Base-by-base conservation (phyloP, 2,797 vertebrate species). In the Typhlichthys eigenmanni region DNA sequence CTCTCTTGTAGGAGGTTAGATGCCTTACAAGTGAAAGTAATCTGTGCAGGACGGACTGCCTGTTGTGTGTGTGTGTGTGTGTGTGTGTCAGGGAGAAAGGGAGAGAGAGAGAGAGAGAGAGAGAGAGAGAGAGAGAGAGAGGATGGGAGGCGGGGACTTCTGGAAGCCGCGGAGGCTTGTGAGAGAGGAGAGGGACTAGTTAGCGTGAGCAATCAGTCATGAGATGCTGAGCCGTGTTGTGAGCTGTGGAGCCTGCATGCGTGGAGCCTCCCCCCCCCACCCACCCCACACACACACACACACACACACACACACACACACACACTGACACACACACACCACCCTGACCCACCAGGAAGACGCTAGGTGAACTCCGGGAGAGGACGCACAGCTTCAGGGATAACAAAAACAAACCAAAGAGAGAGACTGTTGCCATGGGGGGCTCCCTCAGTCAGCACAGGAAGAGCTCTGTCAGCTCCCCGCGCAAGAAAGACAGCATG, bases 401-500 rank as follows among this genome's bases (percentile, higher is more conserved):
- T 66, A 55, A 72, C 77, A 64, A 71, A 46, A 32, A 68, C 58
- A 79, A 13, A 13, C 13, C 34, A 49, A 19, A 29, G 29, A 62
- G 50, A 54, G 24, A 24, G 5, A 47, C 67, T 47, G 72, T 74
- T 74, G 78, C 72, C 79, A 92, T 92, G 91, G 91, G 91, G 71
- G 88, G 88, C 71, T 89, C 91, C 17, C 70, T 90, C 55, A 89
- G 86, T 77, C 90, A 89, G 53, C 64, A 78, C 64, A 85, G 83
- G 84, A 92, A 88, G 76, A 72, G 71, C 58, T 85, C 76, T 0
- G 17, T 84, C 72, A 77, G 72, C 75, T 87, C 87, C 61, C 75
- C 73, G 17, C 47, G 47, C 66, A 92, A 90, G 85, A 81, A 87
- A 67, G 84, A 72, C 81, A 91, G 89, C 87, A 85, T 90, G 90